Percentiles rank a stretch among this genome's conserved stretches.
Conservation (phyloP, 2,113 vertebrate species). For the Sapajus apella region DNA sequence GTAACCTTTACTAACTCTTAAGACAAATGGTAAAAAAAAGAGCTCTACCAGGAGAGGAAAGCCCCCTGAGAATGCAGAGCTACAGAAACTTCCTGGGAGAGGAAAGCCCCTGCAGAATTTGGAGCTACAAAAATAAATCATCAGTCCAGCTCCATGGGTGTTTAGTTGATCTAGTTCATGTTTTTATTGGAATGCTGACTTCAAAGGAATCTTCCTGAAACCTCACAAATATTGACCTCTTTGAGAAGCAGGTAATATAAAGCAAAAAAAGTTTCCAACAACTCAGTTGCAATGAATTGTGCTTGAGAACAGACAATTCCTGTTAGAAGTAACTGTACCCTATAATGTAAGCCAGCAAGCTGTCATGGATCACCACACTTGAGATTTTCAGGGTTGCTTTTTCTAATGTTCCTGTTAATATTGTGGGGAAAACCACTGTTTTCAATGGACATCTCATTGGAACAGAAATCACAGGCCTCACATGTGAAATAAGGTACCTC, state of each 20-base stretch:
- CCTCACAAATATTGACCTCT: conserved; percentile 66
- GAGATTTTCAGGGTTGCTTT: conserved; percentile 60
- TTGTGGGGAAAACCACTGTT: conserved; percentile 35
- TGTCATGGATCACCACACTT: conserved; percentile 21
- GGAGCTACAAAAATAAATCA: conserved; percentile 46
- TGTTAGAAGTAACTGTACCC: conserved; percentile 67
- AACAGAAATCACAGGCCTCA: conserved; percentile 48
- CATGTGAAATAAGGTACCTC: conserved; percentile 30
- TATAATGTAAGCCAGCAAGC: conserved; percentile 37
- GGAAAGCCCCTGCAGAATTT: conserved; percentile 20
- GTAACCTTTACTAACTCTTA: conserved; percentile 52
- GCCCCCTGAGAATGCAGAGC: conserved; percentile 1
- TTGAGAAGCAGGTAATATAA: conserved; percentile 64
- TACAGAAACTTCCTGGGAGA: neutral
- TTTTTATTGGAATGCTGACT: conserved; percentile 60
- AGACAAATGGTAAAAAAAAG: conserved; percentile 36
- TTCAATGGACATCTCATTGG: neutral
- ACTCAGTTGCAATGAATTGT: conserved; percentile 58
- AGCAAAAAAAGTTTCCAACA: conserved; percentile 69
- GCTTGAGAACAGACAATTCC: conserved; percentile 60
- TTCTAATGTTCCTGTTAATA: conserved; percentile 33
- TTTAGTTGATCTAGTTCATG: conserved; percentile 61
- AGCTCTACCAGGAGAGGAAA: neutral
- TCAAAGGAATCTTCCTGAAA: conserved; percentile 68
- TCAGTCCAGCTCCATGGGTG: conserved; percentile 23